Evolutionary conservation across 1,140 invertebrate species (phyloP), one percentile per base, ranked within the genome.

Genomic region (Monomorium pharaonis): DNA sequence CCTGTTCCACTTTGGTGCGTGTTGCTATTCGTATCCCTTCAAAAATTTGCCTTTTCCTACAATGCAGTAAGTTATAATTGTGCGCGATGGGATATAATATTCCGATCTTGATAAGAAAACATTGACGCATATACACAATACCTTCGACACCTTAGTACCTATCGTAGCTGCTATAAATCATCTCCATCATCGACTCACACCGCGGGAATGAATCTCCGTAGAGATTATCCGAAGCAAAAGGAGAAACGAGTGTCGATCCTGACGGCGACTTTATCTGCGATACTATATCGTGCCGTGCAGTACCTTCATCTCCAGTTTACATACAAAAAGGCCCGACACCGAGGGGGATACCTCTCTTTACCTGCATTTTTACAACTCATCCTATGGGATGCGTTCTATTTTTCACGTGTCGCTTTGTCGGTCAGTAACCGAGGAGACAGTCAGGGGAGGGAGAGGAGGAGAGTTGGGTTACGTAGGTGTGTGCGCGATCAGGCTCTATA

Each of bases 341-440:
- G n/a, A n/a, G n/a, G n/a, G n/a, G n/a, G n/a, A n/a, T n/a, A n/a
- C n/a, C n/a, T 44, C 33, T 21, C 37, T 83, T 78, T 67, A 37
- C 27, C 7, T 7, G 9, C 2, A n/a, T 51, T 69, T 69, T 80
- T 54, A 51, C 21, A 4, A 24, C 9, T 51, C 27, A 44, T 42
- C 67, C 33, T 27, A 5, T 24, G 21, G 18, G n/a, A n/a, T n/a
- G 47, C 47, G 30, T 30, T 33, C 27, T 74, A 83, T 60, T 74
- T 83, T 83, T 47, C 67, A 74, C 51, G 24, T 69, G 33, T 72
- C 65, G 24, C 44, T 3, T 69, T 42, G 62, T 14, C 44, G 24
- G 51, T 58, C 67, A 58, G 9, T 60, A 58, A 81, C 27, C 65
- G 51, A 30, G 12, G 18, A 16, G 18, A 62, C 10, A n/a, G 12